Percentiles rank a stretch among this genome's conserved stretches.
Conservation (phyloP, 1,140 invertebrate genomes). For the Bombus sylvicola region DNA sequence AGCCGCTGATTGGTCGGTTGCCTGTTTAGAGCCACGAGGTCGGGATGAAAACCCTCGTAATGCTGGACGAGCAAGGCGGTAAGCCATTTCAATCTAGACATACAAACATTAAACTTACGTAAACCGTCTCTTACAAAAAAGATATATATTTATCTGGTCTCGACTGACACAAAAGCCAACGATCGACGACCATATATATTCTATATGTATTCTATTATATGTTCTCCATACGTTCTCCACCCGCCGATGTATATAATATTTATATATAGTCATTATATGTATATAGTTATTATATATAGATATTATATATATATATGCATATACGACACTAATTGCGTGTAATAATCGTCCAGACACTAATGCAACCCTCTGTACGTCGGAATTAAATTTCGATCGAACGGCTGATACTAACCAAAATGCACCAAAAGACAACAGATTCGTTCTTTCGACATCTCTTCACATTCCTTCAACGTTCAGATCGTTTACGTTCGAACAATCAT, state of each 20-base stretch:
- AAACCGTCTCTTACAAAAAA: constrained; percentile 28
- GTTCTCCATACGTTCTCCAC: constrained; percentile 11
- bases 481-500: constrained; percentile 39
- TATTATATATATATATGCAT: background rate
- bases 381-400: constrained; percentile 7
- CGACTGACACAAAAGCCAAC: constrained; percentile 44
- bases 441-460: constrained; percentile 34
- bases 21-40: constrained; percentile 95
- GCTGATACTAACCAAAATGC: constrained; percentile 13
- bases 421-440: constrained; percentile 35
- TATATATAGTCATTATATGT: background rate
- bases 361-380: background rate
- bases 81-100: constrained; percentile 84
- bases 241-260: constrained; percentile 19
- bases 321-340: constrained; percentile 42
- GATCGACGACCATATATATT: constrained; percentile 30
- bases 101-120: constrained; percentile 57
- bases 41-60: constrained; percentile 96
- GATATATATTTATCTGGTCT: constrained; percentile 9
- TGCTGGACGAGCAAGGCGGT: constrained; percentile 98
- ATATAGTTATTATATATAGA: background rate
- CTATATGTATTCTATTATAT: constrained; percentile 22
- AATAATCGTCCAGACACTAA: constrained; percentile 45
- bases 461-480: constrained; percentile 24
- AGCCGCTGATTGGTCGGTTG: constrained; percentile 83